Evolutionary conservation across 1,140 invertebrate genomes (phyloP).

Genomic region (Wasmannia auropunctata): DNA sequence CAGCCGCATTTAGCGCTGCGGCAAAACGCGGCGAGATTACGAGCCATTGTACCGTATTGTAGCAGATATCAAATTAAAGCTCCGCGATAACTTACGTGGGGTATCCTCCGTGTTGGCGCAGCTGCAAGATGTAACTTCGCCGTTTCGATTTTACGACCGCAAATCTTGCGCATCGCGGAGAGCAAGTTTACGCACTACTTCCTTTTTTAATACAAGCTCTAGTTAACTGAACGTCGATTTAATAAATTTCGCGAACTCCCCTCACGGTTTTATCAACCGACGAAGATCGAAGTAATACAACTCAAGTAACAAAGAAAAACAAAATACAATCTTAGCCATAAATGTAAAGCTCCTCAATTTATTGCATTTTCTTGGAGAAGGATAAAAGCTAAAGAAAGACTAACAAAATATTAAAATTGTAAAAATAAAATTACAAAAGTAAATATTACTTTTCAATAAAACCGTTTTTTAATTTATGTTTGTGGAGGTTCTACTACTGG

Average conservation of each 20-base stretch:
- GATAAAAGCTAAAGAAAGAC: too few relatives aligned
- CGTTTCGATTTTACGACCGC: slow-evolving; percentile 29
- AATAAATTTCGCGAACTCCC: not conserved
- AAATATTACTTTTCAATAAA: too few relatives aligned
- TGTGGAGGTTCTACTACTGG: too few relatives aligned
- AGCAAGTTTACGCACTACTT: not conserved
- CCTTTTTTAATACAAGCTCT: not conserved
- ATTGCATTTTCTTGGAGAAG: too few relatives aligned
- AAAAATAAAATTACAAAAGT: too few relatives aligned
- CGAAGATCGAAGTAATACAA: not conserved
- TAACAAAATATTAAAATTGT: too few relatives aligned
- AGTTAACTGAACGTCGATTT: not conserved
- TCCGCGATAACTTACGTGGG: slow-evolving; percentile 16
- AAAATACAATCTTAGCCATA: too few relatives aligned
- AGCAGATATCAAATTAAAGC: slow-evolving; percentile 52
- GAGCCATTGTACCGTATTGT: slow-evolving; percentile 27
- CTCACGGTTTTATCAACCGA: not conserved
- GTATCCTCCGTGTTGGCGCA: slow-evolving; percentile 21
- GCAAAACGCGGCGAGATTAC: slow-evolving; percentile 32
- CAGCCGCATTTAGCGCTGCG: slow-evolving; percentile 8
- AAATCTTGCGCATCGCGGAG: not conserved
- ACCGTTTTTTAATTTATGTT: too few relatives aligned
- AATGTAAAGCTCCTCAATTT: too few relatives aligned
- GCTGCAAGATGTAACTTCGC: not conserved
- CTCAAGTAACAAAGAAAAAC: not conserved